Evolutionary conservation across 2,888 invertebrate genomes (phyloP).

Genomic region (Lasioglossum vierecki): DNA sequence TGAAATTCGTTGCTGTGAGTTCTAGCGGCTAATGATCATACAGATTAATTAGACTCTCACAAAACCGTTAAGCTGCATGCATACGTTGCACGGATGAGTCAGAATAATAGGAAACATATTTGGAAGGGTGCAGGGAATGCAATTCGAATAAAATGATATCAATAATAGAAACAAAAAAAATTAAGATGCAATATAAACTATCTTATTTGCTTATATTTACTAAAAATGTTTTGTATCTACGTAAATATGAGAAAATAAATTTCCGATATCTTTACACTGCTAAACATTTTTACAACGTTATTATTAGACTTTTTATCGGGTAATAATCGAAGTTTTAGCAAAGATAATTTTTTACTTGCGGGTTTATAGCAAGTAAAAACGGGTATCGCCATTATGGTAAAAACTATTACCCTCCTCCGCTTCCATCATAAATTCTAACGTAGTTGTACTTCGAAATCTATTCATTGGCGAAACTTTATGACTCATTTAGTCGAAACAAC

Average conservation of each 20-base stretch:
- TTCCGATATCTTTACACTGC: not conserved
- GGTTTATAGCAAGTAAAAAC: not conserved
- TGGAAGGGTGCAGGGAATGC: too few species aligned
- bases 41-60: not conserved
- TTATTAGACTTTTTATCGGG: not conserved
- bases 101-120: not conserved
- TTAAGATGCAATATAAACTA: too few species aligned
- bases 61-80: constrained; percentile 6
- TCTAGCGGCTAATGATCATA: constrained; percentile 1
- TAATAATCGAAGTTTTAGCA: not conserved
- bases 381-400: not conserved
- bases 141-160: not conserved
- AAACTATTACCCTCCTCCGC: not conserved
- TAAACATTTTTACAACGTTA: not conserved
- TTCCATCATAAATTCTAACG: not conserved
- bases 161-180: not conserved
- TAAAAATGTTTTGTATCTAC: not conserved
- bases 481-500: not conserved
- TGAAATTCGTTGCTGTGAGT: constrained; percentile 14
- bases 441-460: not conserved
- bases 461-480: not conserved
- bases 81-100: not conserved
- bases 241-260: not conserved
- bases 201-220: too few species aligned
- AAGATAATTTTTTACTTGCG: not conserved